Percentiles rank a stretch among this genome's conserved stretches.
Conservation (phyloP, 2,888 invertebrate species). For the Poecilus cupreus region DNA sequence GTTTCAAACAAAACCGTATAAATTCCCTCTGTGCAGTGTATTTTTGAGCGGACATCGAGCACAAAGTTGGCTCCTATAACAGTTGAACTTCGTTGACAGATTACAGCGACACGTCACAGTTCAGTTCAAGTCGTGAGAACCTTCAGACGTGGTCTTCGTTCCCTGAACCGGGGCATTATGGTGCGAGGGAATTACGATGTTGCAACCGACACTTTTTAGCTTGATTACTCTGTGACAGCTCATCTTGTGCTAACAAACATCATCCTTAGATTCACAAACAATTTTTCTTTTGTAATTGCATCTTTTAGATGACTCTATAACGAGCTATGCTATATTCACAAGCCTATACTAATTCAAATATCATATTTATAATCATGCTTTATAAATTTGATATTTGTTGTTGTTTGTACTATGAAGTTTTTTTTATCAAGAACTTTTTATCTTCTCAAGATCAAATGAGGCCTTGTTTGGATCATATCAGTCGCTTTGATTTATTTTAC, state of each 20-base stretch:
- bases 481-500: no score
- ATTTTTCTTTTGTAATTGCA: neutral
- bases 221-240: constrained; percentile 7
- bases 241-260: constrained; percentile 11
- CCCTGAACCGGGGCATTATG: neutral
- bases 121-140: constrained; percentile 51
- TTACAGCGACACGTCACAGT: constrained; percentile 48
- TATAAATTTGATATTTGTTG: no score
- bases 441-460: no score
- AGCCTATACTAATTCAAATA: no score
- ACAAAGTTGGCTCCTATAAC: constrained; percentile 19
- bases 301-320: neutral
- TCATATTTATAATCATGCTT: no score
- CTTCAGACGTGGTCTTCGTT: constrained; percentile 12
- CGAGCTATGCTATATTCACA: no score
- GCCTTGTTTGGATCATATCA: no score
- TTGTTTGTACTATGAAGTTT: no score
- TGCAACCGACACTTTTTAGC: constrained; percentile 21
- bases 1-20: constrained; percentile 17
- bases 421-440: no score
- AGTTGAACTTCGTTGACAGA: constrained; percentile 23
- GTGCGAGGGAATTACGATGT: neutral
- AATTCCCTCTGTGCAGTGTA: neutral
- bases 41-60: neutral
- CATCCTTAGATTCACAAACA: neutral